Conservation (phyloP, 1,140 invertebrate species). For the Adoxophyes honmai region DNA sequence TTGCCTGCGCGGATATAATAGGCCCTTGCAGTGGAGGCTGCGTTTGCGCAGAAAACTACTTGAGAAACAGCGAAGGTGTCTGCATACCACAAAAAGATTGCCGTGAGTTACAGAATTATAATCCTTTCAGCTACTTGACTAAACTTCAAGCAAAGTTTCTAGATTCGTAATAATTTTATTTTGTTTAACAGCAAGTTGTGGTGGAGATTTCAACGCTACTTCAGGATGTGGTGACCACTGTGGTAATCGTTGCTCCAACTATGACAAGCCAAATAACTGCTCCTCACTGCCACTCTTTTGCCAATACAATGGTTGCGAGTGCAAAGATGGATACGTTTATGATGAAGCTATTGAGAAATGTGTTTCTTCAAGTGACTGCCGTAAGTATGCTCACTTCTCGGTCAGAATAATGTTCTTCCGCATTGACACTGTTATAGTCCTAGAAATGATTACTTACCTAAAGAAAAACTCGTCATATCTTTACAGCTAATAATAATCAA, state of each 20-base stretch:
- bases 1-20: neutral
- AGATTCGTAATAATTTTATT: no score
- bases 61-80: neutral
- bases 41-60: conserved; percentile 13
- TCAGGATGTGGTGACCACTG: conserved; percentile 45
- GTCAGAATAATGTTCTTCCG: no score
- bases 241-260: conserved; percentile 37
- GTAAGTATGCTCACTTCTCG: conserved; percentile 26
- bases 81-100: conserved; percentile 14
- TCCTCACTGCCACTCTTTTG: conserved; percentile 23
- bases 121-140: no score
- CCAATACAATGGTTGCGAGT: conserved; percentile 39
- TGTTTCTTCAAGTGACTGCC: conserved; percentile 35
- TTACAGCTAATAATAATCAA: no score
- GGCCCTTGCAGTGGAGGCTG: conserved; percentile 7
- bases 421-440: no score
- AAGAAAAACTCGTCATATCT: no score
- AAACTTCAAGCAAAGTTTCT: no score
- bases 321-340: conserved; percentile 36
- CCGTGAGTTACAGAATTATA: no score
- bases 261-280: conserved; percentile 34
- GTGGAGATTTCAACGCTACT: conserved; percentile 37
- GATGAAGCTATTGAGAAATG: conserved; percentile 29
- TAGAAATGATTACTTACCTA: no score
- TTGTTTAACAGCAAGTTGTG: conserved; percentile 30